phyloP scores from a whole-genome alignment of 1,140 invertebrate species.

The Aphelenchoides besseyi region DNA sequence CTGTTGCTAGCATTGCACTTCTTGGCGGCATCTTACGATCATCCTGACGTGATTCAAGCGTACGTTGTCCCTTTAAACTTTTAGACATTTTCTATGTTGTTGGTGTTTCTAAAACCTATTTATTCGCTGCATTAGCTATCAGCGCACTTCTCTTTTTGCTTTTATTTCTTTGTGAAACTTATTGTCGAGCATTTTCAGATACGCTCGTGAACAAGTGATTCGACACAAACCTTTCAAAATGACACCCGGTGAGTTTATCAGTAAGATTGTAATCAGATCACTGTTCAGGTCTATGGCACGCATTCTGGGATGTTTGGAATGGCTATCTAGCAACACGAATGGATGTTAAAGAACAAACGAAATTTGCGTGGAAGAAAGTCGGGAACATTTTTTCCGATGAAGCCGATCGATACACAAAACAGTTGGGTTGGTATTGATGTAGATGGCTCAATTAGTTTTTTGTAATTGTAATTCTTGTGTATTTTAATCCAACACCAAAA shows the following conservation, averaged over 20 bases:
- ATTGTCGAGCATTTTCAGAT: too few relatives aligned
- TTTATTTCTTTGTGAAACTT: too few relatives aligned
- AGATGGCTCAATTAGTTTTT: too few relatives aligned
- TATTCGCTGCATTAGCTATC: too few relatives aligned
- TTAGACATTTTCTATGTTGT: too few relatives aligned
- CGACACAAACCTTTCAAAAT: slow-evolving; percentile 47
- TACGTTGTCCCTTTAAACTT: too few relatives aligned
- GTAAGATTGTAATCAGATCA: neutral
- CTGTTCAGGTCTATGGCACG: slow-evolving; percentile 28
- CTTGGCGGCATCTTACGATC: slow-evolving; percentile 28
- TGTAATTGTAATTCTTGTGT: too few relatives aligned
- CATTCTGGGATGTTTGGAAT: slow-evolving; percentile 39
- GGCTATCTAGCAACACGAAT: slow-evolving; percentile 38
- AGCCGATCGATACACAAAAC: neutral
- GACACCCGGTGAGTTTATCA: neutral
- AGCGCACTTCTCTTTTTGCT: too few relatives aligned
- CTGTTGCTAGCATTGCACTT: slow-evolving; percentile 41
- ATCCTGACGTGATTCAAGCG: slow-evolving; percentile 36
- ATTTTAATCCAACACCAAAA: too few relatives aligned
- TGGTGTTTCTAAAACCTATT: too few relatives aligned
- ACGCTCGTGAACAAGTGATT: slow-evolving; percentile 45
- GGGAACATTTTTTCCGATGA: slow-evolving; percentile 46
- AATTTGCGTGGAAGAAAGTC: slow-evolving; percentile 39
- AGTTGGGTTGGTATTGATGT: slow-evolving; percentile 1
- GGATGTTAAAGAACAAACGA: slow-evolving; percentile 34